Evolutionary conservation across 2,113 vertebrate genomes (phyloP), one percentile per base, ranked within the genome.

Genomic region (Cervus canadensis): DNA sequence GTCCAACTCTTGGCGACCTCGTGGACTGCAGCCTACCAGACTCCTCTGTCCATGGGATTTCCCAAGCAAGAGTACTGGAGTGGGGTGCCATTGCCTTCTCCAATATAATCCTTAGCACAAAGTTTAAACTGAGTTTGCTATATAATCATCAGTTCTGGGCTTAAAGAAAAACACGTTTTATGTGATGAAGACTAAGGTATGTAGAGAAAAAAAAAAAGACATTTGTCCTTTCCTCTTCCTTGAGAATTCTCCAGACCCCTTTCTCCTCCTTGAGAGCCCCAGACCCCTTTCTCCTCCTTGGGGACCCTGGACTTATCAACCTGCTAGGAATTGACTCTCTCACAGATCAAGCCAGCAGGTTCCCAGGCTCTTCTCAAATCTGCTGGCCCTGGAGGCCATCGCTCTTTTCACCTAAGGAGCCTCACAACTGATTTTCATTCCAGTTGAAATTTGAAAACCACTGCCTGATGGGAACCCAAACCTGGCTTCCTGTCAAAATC

Each of bases 331-430:
- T 1, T 40, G 36, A 40, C n/a, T 74, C 57, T 59, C 25, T 59
- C 67, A 40, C 17, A 30, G 40, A 1, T 82, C 30, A 43, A 57
- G 52, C 12, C 8, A 43, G 3, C 21, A 89, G 40, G 25, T 23
- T 33, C 48, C 50, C 33, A 43, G 79, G 7, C 33, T 82, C 36
- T 74, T 74, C 26, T 28, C 16, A 57, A 45, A 60, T 36, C 43
- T n/a, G 17, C 52, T 50, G 3, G 30, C 6, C 16, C 0, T 2
- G 12, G 60, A 11, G 3, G 19, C 21, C 62, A 7, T 9, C 60
- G 8, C 12, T 4, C 79, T 17, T 13, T 0, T 30, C 67, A 86
- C 21, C 25, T 28, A 11, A n/a, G 3, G 16, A 0, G 12, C 9
- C 16, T 16, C 14, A 11, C 7, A 1, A 7, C 1, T 33, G 6